Base-by-base conservation (phyloP, 2,797 vertebrate species). In the Cichlasoma orientale region DNA sequence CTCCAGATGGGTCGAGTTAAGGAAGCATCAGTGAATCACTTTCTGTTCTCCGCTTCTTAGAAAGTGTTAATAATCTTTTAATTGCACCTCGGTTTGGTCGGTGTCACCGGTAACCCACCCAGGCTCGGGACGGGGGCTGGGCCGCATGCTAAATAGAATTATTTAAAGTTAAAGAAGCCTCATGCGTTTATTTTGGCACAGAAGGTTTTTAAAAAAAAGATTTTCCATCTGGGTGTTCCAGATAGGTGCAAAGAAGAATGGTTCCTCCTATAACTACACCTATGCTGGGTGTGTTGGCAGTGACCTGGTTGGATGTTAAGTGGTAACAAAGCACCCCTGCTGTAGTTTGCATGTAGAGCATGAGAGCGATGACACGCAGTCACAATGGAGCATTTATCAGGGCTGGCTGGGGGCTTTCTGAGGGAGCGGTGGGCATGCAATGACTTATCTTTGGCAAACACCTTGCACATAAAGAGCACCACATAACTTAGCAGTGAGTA, bases 371-470 rank as follows among this genome's bases (percentile, higher is more conserved):
- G 74, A 84, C 33, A 58, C 18, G 21, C 66, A 75, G 70, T 85
- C 71, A 76, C 77, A 82, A 74, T 44, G 70, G 78, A 21, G 59
- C 44, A 82, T 88, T 75, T 52, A 78, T 88, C 80, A 79, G 11
- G 2, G 36, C 14, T 11, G 52, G 53, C 55, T 33, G 50, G 16
- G 58, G 56, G 29, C 53, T 47, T 77, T 63, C 16, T 66, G 36
- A 11, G 19, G 23, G 36, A 11, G 77, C 1, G 9, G 56, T 79
- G 44, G 63, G 63, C 6, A 1, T n/a, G 44, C 44, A 18, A 68
- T 68, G 85, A 86, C 86, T 87, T 90, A 91, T 91, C 83, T 82
- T 59, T 78, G 57, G 52, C 73, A 83, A 92, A 90, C 89, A 89
- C 86, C 86, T 89, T 85, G 78, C 77, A 3, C 25, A 50, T 68